Evolutionary conservation across 2,888 invertebrate genomes (phyloP).

Genomic region (Drosophila pseudotakahashii): DNA sequence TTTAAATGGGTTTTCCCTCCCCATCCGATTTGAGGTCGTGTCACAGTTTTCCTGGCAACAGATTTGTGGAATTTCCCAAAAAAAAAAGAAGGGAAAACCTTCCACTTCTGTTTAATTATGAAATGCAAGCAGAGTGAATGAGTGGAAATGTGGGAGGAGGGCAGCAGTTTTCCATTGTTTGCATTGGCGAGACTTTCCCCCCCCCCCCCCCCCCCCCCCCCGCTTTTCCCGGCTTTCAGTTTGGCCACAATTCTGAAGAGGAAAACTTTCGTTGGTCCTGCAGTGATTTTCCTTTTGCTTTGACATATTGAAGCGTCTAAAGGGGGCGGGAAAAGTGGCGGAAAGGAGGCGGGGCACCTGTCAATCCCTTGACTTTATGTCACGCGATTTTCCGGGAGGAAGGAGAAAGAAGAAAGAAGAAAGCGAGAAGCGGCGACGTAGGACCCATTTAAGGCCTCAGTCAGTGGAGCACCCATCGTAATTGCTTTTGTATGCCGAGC

Average conservation of each 20-base stretch:
- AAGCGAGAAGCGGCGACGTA: not conserved
- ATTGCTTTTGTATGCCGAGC: slow-evolving; percentile 58
- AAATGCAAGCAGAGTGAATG: slow-evolving; percentile 47
- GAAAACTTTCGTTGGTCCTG: slow-evolving; percentile 26
- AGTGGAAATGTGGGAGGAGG: slow-evolving; percentile 1
- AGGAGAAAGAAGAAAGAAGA: not conserved
- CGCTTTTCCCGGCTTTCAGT: not conserved
- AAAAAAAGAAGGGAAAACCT: not conserved
- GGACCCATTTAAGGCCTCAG: slow-evolving; percentile 20
- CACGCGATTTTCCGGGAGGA: slow-evolving; percentile 7
- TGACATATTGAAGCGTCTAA: slow-evolving; percentile 30
- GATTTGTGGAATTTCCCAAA: not conserved
- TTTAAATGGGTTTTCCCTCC: slow-evolving; percentile 16
- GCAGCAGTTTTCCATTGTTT: slow-evolving; percentile 17
- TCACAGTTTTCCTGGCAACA: slow-evolving; percentile 41
- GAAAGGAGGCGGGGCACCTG: slow-evolving; percentile 19
- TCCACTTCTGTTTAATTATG: slow-evolving; percentile 41
- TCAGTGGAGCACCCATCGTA: slow-evolving; percentile 43
- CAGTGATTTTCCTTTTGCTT: slow-evolving; percentile 26
- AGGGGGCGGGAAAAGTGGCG: not conserved
- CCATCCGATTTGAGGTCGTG: slow-evolving; percentile 33
- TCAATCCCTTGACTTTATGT: slow-evolving; percentile 40
- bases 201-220: not conserved
- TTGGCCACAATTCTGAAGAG: slow-evolving; percentile 29
- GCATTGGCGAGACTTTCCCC: slow-evolving; percentile 4